These are phyloP conservation scores for Galerucella calmariensis DNA, from an alignment of 2,888 invertebrate genomes.

Conservation along the genomic window DNA sequence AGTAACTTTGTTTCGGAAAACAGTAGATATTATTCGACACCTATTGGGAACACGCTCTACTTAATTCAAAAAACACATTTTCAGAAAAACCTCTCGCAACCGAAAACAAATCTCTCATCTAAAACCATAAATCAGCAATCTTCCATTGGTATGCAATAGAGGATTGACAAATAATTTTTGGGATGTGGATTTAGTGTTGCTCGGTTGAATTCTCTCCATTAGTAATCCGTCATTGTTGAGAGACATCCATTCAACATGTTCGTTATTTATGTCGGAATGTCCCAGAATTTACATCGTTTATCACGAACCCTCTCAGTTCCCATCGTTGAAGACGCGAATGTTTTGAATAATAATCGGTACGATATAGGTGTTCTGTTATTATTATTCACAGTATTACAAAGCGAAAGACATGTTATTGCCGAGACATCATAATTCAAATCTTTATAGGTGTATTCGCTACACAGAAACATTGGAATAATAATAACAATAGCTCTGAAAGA, in stretches of 20 bases:
- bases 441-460: conserved; percentile 20
- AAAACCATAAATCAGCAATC: neutral
- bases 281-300: conserved; percentile 43
- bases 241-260: conserved; percentile 36
- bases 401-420: conserved; percentile 10
- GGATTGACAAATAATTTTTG: neutral
- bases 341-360: conserved; percentile 42
- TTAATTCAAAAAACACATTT: too few relatives aligned
- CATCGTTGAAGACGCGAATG: conserved; percentile 36
- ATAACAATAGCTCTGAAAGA: neutral
- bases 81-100: too few relatives aligned
- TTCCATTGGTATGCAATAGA: neutral
- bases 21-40: too few relatives aligned
- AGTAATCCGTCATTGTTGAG: conserved; percentile 1
- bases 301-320: conserved; percentile 38
- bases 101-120: too few relatives aligned
- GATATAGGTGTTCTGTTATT: conserved; percentile 14
- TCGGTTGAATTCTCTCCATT: neutral
- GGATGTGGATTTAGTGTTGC: conserved; percentile 1
- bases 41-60: too few relatives aligned
- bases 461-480: neutral
- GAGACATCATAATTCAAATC: conserved; percentile 32
- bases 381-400: conserved; percentile 35
- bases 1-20: too few relatives aligned
- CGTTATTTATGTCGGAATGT: conserved; percentile 41